Evolutionary conservation across 2,888 invertebrate species (phyloP).

Genomic region (Sphaerolaimus hirsutus): DNA sequence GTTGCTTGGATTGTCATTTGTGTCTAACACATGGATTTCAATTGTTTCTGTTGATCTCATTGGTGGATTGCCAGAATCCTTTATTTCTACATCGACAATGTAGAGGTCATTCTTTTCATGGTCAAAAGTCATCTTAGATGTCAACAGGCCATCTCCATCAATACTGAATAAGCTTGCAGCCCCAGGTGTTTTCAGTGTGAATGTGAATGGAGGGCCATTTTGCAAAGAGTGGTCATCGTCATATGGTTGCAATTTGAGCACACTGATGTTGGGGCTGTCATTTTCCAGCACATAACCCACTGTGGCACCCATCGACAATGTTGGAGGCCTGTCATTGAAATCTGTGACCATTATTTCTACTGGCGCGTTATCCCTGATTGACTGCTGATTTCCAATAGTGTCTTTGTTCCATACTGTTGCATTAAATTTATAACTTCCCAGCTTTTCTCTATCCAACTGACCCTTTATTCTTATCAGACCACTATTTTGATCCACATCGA

Average conservation of each 20-base stretch:
- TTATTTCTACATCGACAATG: neutral
- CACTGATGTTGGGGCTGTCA: neutral
- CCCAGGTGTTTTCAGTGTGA: neutral
- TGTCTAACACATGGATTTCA: neutral
- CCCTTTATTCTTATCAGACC: too few relatives aligned
- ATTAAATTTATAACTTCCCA: too few relatives aligned
- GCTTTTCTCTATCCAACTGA: too few relatives aligned
- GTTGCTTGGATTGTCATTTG: neutral
- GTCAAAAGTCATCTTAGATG: neutral
- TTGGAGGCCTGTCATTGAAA: neutral
- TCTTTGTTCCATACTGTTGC: too few relatives aligned
- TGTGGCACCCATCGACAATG: neutral
- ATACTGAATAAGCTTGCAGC: neutral
- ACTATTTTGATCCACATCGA: too few relatives aligned
- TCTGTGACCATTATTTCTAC: neutral
- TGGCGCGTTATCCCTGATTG: too few relatives aligned
- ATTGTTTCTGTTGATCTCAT: neutral
- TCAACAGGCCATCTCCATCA: neutral
- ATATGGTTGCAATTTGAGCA: neutral
- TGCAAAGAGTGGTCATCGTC: neutral
- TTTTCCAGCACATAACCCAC: neutral
- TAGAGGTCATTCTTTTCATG: neutral
- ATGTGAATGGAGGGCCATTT: neutral
- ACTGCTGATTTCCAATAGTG: too few relatives aligned
- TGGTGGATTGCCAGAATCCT: neutral